Conservation (phyloP, 2,797 vertebrate genomes). For the Sebastiscus albofasciatus region DNA sequence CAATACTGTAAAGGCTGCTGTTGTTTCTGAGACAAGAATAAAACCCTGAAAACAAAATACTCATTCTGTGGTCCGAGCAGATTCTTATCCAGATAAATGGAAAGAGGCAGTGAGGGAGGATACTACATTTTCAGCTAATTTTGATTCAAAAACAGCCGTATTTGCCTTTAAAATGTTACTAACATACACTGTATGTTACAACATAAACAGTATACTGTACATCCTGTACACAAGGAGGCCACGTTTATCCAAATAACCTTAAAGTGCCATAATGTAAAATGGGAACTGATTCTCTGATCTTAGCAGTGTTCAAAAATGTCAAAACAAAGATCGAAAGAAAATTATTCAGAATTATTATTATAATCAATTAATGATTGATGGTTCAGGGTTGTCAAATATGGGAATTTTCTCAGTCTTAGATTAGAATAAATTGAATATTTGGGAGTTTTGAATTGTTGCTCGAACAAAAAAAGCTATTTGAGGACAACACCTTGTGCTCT, state of each 20-base stretch:
- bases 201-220: not conserved
- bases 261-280: not conserved
- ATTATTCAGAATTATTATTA: no score
- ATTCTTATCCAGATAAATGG: not conserved
- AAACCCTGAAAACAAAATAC: not conserved
- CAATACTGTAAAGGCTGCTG: conserved; percentile 15
- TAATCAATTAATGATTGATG: not conserved
- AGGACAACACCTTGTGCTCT: not conserved
- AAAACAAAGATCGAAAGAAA: not conserved
- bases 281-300: not conserved
- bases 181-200: no score
- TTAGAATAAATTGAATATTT: not conserved
- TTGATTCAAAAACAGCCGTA: not conserved
- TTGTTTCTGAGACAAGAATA: conserved; percentile 4
- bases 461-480: not conserved
- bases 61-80: not conserved
- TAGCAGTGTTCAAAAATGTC: not conserved
- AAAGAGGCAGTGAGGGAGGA: not conserved
- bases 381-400: not conserved
- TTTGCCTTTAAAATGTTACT: not conserved
- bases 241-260: not conserved
- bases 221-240: no score
- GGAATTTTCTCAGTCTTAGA: not conserved
- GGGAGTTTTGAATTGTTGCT: not conserved
- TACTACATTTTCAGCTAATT: not conserved